Evolutionary conservation across 2,113 vertebrate species (phyloP), one percentile per base, ranked within the genome.

Genomic region (Micromys minutus): DNA sequence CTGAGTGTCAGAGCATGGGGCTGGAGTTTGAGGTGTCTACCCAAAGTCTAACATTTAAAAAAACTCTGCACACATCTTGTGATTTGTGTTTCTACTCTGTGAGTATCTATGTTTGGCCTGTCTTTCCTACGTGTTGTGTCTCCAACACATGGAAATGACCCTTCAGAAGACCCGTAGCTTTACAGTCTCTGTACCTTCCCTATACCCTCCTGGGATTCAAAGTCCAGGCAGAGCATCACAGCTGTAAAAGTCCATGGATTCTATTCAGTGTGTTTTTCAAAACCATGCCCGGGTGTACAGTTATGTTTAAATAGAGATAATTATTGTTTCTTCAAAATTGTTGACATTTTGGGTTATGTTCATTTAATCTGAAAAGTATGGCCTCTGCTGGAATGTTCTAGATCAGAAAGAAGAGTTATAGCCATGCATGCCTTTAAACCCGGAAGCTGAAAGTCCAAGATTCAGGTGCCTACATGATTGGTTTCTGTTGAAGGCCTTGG

Each of bases 301-400:
- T 29, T 77, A 72, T 93, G 39, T 91, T 71, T 88, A 21, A 93
- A 29, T 81, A 57, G 45, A 90, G 26, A 87, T 69, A 57, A 50
- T 69, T 77, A 91, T 9, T 71, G 15, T 91, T 91, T 87, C 75
- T 63, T 94, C 50, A 75, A 76, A 84, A 71, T 39, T 94, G 74
- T 87, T 87, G 69, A 80, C 74, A 75, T 87, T 94, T 89, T 1
- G 65, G 1, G 88, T 93, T 67, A 95, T 97, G 63, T 89, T 81
- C 16, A 52, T 91, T 89, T 96, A 52, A 69, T 93, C 83, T 96
- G 61, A 83, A 89, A 97, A 94, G 67, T 92, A 31, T 85, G 42
- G 47, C 85, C 55, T 93, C 75, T 87, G 29, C 75, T 69, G 5
- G 42, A 76, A 34, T 39, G 67, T 87, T 87, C 61, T 80, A 75